Conservation (phyloP, 2,113 vertebrate species). For the Tragelaphus buxtoni region DNA sequence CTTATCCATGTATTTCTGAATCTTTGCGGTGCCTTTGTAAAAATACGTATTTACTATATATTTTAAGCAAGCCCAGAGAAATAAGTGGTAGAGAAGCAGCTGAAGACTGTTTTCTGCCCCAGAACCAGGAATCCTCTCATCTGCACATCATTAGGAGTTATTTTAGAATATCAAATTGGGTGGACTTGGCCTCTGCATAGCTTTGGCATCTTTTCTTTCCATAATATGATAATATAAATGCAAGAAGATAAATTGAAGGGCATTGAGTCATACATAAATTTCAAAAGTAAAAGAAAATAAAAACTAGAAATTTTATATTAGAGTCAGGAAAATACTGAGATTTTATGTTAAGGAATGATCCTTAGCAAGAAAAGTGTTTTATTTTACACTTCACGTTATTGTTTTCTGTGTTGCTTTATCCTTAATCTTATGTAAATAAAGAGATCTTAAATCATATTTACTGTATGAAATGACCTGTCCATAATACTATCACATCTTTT, state of each 20-base stretch:
- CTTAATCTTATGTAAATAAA: not conserved
- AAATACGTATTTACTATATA: not conserved
- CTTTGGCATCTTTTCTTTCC: not conserved
- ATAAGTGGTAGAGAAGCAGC: not conserved
- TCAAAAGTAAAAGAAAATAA: conserved; percentile 45
- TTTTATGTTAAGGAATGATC: not conserved
- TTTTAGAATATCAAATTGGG: conserved; percentile 35
- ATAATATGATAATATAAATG: conserved; percentile 26
- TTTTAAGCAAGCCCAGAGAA: not conserved
- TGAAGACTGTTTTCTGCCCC: not conserved
- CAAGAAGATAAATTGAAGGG: conserved; percentile 47
- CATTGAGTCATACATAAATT: conserved; percentile 14
- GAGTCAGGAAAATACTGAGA: not conserved
- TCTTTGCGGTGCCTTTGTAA: not conserved
- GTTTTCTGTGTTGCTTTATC: not conserved
- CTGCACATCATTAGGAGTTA: not conserved
- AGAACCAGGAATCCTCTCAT: not conserved
- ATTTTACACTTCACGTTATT: not conserved
- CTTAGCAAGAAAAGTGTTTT: not conserved
- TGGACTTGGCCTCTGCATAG: conserved; percentile 6
- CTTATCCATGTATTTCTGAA: not conserved
- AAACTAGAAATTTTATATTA: not conserved
- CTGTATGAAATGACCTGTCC: not conserved
- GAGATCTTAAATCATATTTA: not conserved
- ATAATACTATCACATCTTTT: not conserved